A percentile compares a stretch with the other conserved stretches of the same genome.
Conservation (phyloP, 1,140 invertebrate species). For the Reticulitermes speratus region DNA sequence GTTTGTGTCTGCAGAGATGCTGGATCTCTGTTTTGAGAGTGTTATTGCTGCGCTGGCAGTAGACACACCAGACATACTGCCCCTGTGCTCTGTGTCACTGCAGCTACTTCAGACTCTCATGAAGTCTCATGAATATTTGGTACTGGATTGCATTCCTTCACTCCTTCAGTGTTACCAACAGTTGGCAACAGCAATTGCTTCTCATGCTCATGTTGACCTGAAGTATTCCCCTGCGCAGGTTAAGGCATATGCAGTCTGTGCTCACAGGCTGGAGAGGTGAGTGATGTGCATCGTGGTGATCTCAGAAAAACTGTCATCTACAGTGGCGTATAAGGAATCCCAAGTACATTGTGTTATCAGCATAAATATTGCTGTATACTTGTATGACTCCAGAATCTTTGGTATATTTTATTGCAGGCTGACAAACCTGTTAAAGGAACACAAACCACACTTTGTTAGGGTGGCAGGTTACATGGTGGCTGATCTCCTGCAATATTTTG, state of each 20-base stretch:
- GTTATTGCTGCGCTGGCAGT: neutral
- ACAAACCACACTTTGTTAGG: constrained; percentile 47
- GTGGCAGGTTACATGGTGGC: constrained; percentile 47
- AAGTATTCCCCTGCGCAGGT: neutral
- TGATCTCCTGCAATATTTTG: constrained; percentile 48
- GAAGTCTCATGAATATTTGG: neutral
- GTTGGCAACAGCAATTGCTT: neutral
- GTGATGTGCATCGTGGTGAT: neutral
- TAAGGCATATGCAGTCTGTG: neutral
- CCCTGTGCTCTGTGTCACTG: neutral
- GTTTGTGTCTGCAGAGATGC: neutral
- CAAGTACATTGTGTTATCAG: no score
- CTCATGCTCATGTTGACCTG: neutral
- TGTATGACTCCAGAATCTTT: no score
- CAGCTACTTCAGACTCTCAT: neutral
- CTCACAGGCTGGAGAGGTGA: neutral
- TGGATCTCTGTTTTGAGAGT: neutral
- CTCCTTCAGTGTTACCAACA: neutral
- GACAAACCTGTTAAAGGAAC: constrained; percentile 42
- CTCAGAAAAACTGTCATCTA: no score
- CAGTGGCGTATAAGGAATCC: no score
- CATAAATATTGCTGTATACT: no score
- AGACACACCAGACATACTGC: neutral
- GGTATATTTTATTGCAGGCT: constrained; percentile 39
- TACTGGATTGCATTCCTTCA: neutral